These are phyloP conservation scores for Drosophila cardini DNA, from an alignment of 1,140 invertebrate species.

Conservation along the genomic window DNA sequence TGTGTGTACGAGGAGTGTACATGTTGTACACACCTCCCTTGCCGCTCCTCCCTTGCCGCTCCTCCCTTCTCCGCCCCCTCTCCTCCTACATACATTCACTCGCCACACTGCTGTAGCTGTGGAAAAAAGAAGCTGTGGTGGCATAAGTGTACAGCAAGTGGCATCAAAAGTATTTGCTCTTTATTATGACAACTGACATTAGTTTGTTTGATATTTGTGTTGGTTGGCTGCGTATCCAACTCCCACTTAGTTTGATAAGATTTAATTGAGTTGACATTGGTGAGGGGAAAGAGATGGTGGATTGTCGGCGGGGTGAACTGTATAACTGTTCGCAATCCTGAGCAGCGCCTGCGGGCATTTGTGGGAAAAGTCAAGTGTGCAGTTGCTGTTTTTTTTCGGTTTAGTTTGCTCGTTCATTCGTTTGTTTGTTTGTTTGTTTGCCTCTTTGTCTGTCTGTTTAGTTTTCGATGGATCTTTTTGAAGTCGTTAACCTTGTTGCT, in stretches of 20 bases:
- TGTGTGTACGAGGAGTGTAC: constrained; percentile 48
- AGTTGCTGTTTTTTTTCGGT: constrained; percentile 45
- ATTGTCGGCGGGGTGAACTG: neutral
- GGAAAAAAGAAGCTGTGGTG: constrained; percentile 49
- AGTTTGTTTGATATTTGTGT: constrained; percentile 83
- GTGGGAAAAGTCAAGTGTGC: constrained; percentile 81
- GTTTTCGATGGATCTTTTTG: constrained; percentile 74
- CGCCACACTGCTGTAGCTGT: neutral
- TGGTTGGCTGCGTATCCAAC: constrained; percentile 35
- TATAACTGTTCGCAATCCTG: constrained; percentile 2
- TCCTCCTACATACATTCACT: neutral
- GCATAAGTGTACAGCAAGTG: constrained; percentile 65
- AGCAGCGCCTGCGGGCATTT: constrained; percentile 65
- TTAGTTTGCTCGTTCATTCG: constrained; percentile 47
- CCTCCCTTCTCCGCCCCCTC: no score
- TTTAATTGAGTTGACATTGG: constrained; percentile 76
- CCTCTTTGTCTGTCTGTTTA: constrained; percentile 27
- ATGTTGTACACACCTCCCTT: constrained; percentile 1
- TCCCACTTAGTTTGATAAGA: constrained; percentile 63
- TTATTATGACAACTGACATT: constrained; percentile 83
- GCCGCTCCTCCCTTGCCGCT: neutral
- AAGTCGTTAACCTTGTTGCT: constrained; percentile 46
- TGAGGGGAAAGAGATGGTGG: constrained; percentile 29
- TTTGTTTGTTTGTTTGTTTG: constrained; percentile 14
- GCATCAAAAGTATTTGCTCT: constrained; percentile 82